A percentile compares a stretch with the other conserved stretches of the same genome.
Evolutionary conservation across 2,888 invertebrate species (phyloP).

Genomic region (Caenorhabditis auriculariae): DNA sequence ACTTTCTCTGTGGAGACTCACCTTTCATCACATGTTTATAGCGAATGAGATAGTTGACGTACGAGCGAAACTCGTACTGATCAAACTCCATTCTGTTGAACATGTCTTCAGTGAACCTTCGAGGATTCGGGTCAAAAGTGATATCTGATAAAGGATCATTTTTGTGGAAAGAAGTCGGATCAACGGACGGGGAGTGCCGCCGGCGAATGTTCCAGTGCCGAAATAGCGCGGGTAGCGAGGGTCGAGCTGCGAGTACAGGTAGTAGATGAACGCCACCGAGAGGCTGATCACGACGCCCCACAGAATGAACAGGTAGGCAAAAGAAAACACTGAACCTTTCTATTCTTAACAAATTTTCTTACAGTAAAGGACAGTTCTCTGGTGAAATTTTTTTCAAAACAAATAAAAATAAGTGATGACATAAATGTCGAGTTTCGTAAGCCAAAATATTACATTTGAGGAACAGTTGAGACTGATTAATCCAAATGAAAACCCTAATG

Average conservation of each 20-base stretch:
- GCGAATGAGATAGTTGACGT: constrained; percentile 25
- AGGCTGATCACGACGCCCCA: constrained; percentile 19
- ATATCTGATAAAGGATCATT: constrained; percentile 8
- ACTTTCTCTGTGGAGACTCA: no score
- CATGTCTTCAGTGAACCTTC: constrained; percentile 9
- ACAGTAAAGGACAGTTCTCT: no score
- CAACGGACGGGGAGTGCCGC: constrained; percentile 27
- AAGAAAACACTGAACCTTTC: constrained; percentile 26
- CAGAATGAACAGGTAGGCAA: constrained; percentile 21
- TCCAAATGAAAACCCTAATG: no score
- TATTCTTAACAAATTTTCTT: no score
- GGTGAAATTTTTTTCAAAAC: no score
- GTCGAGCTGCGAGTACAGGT: constrained; percentile 15
- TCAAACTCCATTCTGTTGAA: constrained; percentile 23
- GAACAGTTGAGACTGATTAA: no score
- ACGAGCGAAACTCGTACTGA: constrained; percentile 19
- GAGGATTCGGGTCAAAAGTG: constrained; percentile 32
- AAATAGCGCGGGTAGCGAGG: constrained; percentile 24
- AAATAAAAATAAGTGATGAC: no score
- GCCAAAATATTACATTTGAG: no score
- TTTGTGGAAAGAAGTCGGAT: no score
- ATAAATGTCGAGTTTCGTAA: no score
- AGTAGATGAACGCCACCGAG: constrained; percentile 14
- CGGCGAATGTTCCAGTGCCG: constrained; percentile 28
- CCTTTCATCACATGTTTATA: constrained; percentile 26